Percentiles rank a stretch among this genome's conserved stretches.
Evolutionary conservation across 2,113 vertebrate genomes (phyloP).

Genomic region (Rattus norvegicus): DNA sequence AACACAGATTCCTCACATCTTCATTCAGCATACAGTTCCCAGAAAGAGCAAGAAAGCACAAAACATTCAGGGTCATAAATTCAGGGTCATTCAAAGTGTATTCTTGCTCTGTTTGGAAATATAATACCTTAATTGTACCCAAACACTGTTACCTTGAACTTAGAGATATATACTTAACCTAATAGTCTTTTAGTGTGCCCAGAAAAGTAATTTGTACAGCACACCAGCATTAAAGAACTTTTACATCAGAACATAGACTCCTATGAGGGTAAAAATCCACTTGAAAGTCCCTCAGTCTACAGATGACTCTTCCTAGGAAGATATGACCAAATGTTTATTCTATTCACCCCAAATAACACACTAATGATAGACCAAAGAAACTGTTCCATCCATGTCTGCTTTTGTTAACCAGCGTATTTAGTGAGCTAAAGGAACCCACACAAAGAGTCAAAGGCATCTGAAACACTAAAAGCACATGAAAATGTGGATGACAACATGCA

Average conservation of each 20-base stretch:
- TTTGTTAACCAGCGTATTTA: neutral
- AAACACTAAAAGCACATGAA: too few species aligned
- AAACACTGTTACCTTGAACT: neutral
- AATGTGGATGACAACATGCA: neutral
- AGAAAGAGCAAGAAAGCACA: neutral
- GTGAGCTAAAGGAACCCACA: neutral
- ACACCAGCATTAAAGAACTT: neutral
- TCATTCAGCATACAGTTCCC: neutral
- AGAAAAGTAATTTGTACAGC: neutral
- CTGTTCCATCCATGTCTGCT: neutral
- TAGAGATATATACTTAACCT: neutral
- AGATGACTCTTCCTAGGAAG: neutral
- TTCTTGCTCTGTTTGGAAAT: neutral
- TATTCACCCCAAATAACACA: neutral
- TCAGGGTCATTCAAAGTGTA: neutral
- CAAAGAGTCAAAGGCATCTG: neutral
- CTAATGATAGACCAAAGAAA: neutral
- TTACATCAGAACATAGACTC: neutral
- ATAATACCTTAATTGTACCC: neutral
- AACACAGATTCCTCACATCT: neutral
- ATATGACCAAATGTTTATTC: neutral
- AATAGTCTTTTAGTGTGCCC: neutral
- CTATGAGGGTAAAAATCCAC: neutral
- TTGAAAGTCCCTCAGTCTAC: neutral
- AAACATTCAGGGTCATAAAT: neutral